Conservation (phyloP, 2,888 invertebrate genomes). For the Tipula helvola region DNA sequence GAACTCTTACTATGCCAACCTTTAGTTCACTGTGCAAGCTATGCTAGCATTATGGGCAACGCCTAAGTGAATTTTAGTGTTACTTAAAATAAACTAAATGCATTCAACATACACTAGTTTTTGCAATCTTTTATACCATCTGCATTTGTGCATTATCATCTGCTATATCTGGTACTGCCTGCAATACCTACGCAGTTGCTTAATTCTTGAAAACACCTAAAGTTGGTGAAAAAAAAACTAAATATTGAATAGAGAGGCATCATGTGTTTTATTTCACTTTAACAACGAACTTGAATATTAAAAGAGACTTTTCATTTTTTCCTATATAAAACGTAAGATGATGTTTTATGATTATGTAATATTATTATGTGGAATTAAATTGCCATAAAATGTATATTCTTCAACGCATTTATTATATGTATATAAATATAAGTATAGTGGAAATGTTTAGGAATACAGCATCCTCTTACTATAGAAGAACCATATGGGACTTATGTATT, state of each 20-base stretch:
- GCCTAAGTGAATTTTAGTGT: too few species aligned
- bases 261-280: background rate
- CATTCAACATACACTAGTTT: too few species aligned
- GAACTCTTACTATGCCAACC: too few species aligned
- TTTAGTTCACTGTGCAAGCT: too few species aligned
- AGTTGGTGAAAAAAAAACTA: background rate
- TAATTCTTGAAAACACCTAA: too few species aligned
- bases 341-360: background rate
- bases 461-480: background rate
- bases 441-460: background rate
- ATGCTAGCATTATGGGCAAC: too few species aligned
- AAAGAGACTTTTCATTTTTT: background rate
- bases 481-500: background rate
- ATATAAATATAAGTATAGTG: background rate
- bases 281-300: background rate
- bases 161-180: too few species aligned
- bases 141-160: too few species aligned
- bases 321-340: background rate
- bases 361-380: background rate
- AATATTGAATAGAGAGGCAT: background rate
- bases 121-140: too few species aligned
- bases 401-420: background rate
- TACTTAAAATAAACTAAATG: too few species aligned
- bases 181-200: too few species aligned
- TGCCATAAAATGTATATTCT: background rate